Base-by-base conservation (phyloP, 2,888 invertebrate species). In the Macropis europaea region DNA sequence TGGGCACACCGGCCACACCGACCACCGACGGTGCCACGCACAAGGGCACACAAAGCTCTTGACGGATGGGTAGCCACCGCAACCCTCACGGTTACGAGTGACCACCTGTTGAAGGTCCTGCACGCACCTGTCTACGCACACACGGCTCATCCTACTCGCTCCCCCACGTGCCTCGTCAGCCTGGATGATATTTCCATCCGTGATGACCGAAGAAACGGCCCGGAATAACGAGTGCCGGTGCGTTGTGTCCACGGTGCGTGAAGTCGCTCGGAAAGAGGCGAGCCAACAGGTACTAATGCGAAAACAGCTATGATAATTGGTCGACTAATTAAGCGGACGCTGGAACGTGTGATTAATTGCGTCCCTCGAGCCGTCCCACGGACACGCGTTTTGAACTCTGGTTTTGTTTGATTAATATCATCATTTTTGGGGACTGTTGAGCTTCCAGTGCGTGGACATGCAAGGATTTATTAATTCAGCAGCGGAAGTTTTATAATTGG, bases 1-100 rank as follows among this genome's bases (percentile, higher is more conserved):
- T 74, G 79, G 82, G 75, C 77, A 74, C 73, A 70, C 74, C 60
- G 70, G 82, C 79, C 81, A 68, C 74, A 74, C 73, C 74, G 61
- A 69, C 77, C 74, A 73, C 64, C 60, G 70, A 48, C 77, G 80
- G 78, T 70, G 70, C 78, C 77, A 79, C 79, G 82, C 73, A 61
- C 73, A 74, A 72, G 75, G 78, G 77, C 81, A 84, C 84, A 88
- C 88, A 89, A 89, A 89, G 87, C 88, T 83, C 88, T 88, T 90
- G 90, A 89, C 89, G 88, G 89, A 89, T 89, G 86, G 88, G 82
- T 86, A 85, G 87, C 88, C 88, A 86, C 85, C 84, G 78, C 82
- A 78, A 80, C 75, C 76, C 82, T 77, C 78, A 77, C 83, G 77
- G 79, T 77, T 73, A 80, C 82, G 82, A 82, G 82, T 82, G 90